A percentile compares a stretch with the other conserved stretches of the same genome.
Evolutionary conservation across 92 coral and sea anemone genomes (phyloP).

Genomic region (Blastomussa wellsi): DNA sequence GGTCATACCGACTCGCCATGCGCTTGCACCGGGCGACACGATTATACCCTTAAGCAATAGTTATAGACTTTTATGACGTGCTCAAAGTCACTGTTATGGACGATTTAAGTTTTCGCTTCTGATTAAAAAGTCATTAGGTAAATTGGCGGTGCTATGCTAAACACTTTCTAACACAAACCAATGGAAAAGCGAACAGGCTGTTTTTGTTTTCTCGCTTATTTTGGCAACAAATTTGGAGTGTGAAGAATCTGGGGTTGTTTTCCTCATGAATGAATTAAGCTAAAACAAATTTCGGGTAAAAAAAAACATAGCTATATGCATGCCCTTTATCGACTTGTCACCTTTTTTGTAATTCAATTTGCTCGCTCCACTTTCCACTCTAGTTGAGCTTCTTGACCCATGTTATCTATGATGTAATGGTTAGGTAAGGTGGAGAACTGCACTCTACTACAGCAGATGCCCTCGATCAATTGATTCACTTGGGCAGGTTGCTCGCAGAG

Average conservation of each 20-base stretch:
- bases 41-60: slow-evolving; percentile 9
- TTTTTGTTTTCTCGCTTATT: background rate
- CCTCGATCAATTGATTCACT: slow-evolving; percentile 31
- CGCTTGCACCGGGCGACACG: slow-evolving; percentile 23
- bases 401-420: slow-evolving; percentile 82
- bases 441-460: background rate
- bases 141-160: background rate
- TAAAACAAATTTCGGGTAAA: background rate
- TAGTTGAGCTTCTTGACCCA: slow-evolving; percentile 71
- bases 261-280: background rate
- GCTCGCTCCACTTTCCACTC: slow-evolving; percentile 22
- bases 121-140: slow-evolving; percentile 11
- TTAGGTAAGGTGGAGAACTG: slow-evolving; percentile 43
- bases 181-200: background rate
- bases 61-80: background rate
- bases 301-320: background rate
- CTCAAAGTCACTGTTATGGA: slow-evolving; percentile 6
- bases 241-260: slow-evolving; percentile 2
- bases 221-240: background rate
- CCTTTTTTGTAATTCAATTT: slow-evolving; percentile 25
- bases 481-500: slow-evolving; percentile 34
- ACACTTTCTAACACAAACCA: background rate
- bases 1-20: slow-evolving; percentile 19
- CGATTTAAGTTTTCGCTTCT: background rate
- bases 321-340: slow-evolving; percentile 18